Conservation (phyloP, 2,797 vertebrate genomes). For the Oreochromis grahami region DNA sequence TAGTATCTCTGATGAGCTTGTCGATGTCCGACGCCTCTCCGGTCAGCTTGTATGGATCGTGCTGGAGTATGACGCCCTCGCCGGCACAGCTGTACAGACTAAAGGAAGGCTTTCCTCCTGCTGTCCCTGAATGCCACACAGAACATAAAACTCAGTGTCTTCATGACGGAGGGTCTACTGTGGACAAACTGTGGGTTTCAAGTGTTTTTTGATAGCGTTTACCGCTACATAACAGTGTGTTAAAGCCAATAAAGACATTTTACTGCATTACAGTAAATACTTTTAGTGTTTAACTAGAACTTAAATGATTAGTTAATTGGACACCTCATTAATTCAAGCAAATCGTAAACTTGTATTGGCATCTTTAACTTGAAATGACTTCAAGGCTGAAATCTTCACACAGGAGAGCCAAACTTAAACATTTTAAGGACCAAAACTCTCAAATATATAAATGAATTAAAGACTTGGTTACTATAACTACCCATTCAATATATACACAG, state of each 20-base stretch:
- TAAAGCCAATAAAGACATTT: background rate
- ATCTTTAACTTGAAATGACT: background rate
- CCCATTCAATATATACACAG: background rate
- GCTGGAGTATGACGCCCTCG: constrained; percentile 90
- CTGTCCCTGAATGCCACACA: constrained; percentile 62
- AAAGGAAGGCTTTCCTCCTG: constrained; percentile 75
- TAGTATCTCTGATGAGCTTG: constrained; percentile 87
- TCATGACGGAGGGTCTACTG: accelerated
- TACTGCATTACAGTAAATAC: background rate
- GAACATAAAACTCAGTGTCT: background rate
- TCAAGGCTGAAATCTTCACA: background rate
- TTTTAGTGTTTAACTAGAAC: background rate
- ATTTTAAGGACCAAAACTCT: background rate
- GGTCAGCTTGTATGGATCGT: constrained; percentile 85
- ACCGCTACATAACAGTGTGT: background rate
- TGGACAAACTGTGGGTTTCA: background rate
- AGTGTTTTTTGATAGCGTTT: background rate
- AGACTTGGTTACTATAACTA: background rate
- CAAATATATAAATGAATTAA: background rate
- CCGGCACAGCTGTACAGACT: constrained; percentile 95
- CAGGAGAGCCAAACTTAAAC: accelerated
- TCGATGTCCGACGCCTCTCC: constrained; percentile 89
- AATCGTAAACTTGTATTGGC: background rate
- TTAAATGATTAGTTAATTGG: background rate
- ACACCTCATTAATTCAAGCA: background rate